Conservation (phyloP, 2,113 vertebrate genomes). For the Microtus richardsoni region DNA sequence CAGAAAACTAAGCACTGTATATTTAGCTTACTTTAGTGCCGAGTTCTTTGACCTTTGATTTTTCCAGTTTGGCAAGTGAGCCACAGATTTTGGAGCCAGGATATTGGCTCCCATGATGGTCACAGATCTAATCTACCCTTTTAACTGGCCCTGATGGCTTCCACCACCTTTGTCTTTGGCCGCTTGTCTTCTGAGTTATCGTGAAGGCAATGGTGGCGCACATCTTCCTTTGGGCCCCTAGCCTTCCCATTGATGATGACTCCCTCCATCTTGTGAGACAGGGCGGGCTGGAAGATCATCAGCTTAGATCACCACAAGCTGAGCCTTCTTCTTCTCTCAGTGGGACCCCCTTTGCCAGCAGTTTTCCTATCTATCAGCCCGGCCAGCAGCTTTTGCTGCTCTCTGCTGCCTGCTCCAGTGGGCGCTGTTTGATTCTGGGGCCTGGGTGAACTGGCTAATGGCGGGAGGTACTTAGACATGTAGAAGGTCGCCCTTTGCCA, state of each 20-base stretch:
- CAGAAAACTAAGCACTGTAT: background rate
- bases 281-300: background rate
- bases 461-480: background rate
- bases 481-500: background rate
- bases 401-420: background rate
- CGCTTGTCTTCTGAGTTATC: background rate
- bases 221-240: background rate
- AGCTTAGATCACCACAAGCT: background rate
- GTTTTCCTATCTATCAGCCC: background rate
- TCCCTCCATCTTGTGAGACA: background rate
- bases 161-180: background rate
- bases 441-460: background rate
- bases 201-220: background rate
- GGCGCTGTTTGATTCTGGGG: background rate
- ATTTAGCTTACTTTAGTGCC: background rate
- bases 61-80: background rate
- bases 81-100: background rate
- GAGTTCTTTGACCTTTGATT: background rate
- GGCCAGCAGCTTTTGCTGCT: background rate
- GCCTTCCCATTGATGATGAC: background rate
- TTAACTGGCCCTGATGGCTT: too few relatives aligned
- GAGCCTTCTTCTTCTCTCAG: background rate
- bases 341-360: background rate
- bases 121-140: background rate
- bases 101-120: background rate